Percentiles rank a stretch among this genome's conserved stretches.
These are phyloP conservation scores for Crambe crambe DNA, from an alignment of 37 sponge, comb jelly and placozoan species.

Conservation along the genomic window DNA sequence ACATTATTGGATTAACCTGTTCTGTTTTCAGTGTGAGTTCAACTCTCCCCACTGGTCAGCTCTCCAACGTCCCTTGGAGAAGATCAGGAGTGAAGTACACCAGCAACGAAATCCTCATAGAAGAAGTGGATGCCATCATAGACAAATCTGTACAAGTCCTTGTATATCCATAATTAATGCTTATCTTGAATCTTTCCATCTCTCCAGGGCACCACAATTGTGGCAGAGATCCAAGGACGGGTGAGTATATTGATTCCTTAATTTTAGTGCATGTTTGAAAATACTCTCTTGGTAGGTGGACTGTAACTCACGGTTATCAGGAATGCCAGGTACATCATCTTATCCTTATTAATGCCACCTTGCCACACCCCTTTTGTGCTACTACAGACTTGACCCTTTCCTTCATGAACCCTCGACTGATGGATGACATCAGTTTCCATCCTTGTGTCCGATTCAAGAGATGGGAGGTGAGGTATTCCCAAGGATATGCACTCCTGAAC, in stretches of 20 bases:
- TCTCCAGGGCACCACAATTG: conserved; percentile 81
- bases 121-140: conserved; percentile 95
- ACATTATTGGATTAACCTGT: background rate
- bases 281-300: conserved; percentile 76
- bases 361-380: background rate
- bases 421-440: conserved; percentile 98
- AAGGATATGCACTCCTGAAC: no score
- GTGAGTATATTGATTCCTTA: conserved; percentile 42
- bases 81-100: conserved; percentile 94
- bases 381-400: conserved; percentile 88
- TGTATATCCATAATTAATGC: background rate
- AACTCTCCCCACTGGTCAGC: conserved; percentile 90
- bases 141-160: conserved; percentile 77
- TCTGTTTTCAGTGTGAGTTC: conserved; percentile 64
- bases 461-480: conserved; percentile 85
- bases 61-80: no score
- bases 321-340: conserved; percentile 84
- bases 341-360: background rate
- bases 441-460: conserved; percentile 95
- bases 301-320: conserved; percentile 63
- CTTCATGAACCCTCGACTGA: conserved; percentile 91
- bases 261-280: no score
- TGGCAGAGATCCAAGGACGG: conserved; percentile 88
- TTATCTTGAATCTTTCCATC: background rate
- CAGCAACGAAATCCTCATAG: conserved; percentile 93